Percentiles rank a stretch among this genome's conserved stretches.
phyloP scores from a whole-genome alignment of 2,888 invertebrate species.

The Caenorhabditis becei region DNA sequence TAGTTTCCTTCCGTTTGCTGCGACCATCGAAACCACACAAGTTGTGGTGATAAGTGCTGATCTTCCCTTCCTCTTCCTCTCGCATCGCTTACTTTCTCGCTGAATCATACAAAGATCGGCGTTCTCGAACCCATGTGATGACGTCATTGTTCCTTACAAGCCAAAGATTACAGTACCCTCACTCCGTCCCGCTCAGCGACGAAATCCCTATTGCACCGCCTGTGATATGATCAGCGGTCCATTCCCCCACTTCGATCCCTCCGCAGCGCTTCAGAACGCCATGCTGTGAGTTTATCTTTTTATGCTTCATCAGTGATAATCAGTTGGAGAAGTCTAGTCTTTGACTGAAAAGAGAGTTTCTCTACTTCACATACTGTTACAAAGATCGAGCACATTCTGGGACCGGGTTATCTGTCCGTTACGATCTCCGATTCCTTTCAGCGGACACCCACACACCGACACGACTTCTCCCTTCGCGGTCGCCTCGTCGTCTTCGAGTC shows the following conservation, averaged over 20 bases:
- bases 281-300: conserved; percentile 36
- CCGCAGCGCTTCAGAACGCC: conserved; percentile 24
- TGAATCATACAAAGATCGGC: conserved; percentile 56
- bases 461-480: conserved; percentile 46
- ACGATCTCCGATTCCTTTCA: conserved; percentile 21
- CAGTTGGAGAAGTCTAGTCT: neutral
- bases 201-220: conserved; percentile 33
- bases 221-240: conserved; percentile 57
- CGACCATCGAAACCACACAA: conserved; percentile 53
- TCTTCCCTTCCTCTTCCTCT: conserved; percentile 1
- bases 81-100: conserved; percentile 4
- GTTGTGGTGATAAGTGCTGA: conserved; percentile 48
- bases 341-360: neutral
- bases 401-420: neutral
- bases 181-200: neutral
- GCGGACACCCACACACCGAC: conserved; percentile 29
- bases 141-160: conserved; percentile 58
- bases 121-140: conserved; percentile 37
- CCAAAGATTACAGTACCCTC: conserved; percentile 59
- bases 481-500: conserved; percentile 36
- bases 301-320: neutral
- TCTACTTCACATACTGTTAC: conserved; percentile 6
- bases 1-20: neutral
- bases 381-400: conserved; percentile 17
- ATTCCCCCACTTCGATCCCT: conserved; percentile 38